These are phyloP conservation scores for Casuarius casuarius DNA, from an alignment of 2,113 vertebrate genomes.

Conservation along the genomic window DNA sequence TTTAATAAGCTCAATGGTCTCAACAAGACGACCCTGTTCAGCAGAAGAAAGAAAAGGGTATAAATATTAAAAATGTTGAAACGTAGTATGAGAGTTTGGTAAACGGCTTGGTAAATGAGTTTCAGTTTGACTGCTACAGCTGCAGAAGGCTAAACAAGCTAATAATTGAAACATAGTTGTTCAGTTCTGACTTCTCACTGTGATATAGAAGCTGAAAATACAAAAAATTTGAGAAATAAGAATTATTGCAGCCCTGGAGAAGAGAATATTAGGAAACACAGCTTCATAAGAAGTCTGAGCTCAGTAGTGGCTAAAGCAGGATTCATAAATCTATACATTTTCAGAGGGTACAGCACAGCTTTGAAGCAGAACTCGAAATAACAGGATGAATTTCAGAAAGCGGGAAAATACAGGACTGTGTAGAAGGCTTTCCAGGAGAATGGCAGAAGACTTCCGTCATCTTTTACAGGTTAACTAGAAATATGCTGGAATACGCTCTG, in stretches of 20 bases:
- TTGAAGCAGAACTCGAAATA: neutral
- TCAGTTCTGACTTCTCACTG: rapidly evolving
- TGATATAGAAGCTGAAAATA: neutral
- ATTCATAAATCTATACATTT: neutral
- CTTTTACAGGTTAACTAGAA: neutral
- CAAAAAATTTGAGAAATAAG: neutral
- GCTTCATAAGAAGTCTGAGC: neutral
- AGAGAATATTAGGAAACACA: neutral
- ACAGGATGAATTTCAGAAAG: neutral
- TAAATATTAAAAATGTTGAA: neutral
- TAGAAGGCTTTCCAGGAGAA: neutral
- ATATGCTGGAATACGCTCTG: neutral
- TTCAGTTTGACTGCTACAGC: neutral
- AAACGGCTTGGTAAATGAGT: neutral
- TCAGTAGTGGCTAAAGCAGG: neutral
- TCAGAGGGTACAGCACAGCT: neutral
- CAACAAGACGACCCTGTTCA: slow-evolving; percentile 88
- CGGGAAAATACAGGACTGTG: neutral
- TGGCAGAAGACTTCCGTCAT: neutral
- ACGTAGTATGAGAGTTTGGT: neutral
- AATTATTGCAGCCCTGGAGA: neutral
- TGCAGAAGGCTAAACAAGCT: neutral
- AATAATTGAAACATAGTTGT: neutral
- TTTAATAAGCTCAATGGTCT: slow-evolving; percentile 88
- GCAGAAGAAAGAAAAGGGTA: neutral